phyloP scores from a whole-genome alignment of 2,113 vertebrate species.

The Festucalex cinctus region DNA sequence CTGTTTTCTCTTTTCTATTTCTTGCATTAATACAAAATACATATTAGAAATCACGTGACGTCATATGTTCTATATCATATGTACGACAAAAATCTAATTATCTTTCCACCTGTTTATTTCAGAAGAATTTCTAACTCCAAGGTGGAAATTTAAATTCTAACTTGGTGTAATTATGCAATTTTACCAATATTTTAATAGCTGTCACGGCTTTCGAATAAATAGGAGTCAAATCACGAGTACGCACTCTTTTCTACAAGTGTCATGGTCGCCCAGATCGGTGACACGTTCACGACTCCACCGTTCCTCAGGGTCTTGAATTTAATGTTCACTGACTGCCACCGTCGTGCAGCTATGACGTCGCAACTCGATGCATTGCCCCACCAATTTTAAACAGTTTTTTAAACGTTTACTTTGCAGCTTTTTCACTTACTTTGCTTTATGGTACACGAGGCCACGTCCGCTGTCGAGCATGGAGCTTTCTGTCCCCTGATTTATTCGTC shows the following conservation, averaged over 20 bases:
- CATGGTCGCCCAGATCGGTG: slow-evolving; percentile 8
- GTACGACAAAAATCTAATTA: neutral
- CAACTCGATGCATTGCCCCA: neutral
- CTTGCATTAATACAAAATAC: neutral
- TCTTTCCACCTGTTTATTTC: neutral
- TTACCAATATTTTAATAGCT: neutral
- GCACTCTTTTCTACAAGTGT: neutral
- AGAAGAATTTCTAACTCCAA: neutral
- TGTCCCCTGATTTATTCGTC: neutral
- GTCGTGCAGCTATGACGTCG: accelerated
- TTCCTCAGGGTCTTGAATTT: slow-evolving; percentile 31
- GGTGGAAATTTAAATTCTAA: neutral
- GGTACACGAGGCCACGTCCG: slow-evolving; percentile 41
- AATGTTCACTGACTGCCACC: neutral
- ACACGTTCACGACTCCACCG: slow-evolving; percentile 17
- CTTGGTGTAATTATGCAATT: no score
- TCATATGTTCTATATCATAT: neutral
- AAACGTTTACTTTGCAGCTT: neutral
- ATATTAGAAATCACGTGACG: neutral
- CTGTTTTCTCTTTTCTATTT: neutral
- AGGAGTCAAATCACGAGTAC: no score
- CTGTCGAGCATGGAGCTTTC: slow-evolving; percentile 14
- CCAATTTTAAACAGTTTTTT: neutral
- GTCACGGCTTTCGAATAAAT: neutral
- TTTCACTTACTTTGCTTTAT: slow-evolving; percentile 49